phyloP scores from a whole-genome alignment of 2,797 vertebrate genomes.

The Erethizon dorsatum region DNA sequence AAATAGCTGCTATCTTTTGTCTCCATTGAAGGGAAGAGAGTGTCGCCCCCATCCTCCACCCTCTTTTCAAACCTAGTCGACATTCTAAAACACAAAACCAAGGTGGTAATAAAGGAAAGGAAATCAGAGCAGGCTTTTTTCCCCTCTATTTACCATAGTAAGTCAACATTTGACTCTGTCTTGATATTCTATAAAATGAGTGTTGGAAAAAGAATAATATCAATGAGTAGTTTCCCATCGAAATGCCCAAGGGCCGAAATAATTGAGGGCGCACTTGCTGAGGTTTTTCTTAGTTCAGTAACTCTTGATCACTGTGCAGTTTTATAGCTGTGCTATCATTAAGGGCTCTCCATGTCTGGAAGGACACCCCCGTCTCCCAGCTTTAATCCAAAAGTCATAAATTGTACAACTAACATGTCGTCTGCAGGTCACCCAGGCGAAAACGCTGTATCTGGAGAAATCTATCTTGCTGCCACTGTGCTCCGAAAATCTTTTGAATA shows the following conservation, averaged over 20 bases:
- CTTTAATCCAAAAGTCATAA: slow-evolving; percentile 86
- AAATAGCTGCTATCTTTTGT: slow-evolving; percentile 80
- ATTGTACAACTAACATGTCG: slow-evolving; percentile 80
- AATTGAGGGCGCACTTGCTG: slow-evolving; percentile 84
- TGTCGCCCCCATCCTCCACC: slow-evolving; percentile 45
- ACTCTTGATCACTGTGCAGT: slow-evolving; percentile 83
- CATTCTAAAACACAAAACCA: slow-evolving; percentile 84
- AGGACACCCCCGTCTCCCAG: slow-evolving; percentile 71
- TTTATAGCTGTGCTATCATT: slow-evolving; percentile 82
- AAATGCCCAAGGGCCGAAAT: slow-evolving; percentile 83
- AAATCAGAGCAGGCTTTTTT: slow-evolving; percentile 81
- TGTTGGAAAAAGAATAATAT: slow-evolving; percentile 84
- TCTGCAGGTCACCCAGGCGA: slow-evolving; percentile 77
- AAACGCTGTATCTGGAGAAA: slow-evolving; percentile 74
- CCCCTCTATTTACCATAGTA: slow-evolving; percentile 83
- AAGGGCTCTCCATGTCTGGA: slow-evolving; percentile 80
- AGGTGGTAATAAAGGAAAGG: slow-evolving; percentile 82
- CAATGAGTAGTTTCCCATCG: slow-evolving; percentile 78
- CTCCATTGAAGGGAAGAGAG: slow-evolving; percentile 79
- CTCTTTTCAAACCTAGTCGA: slow-evolving; percentile 79
- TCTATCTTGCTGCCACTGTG: slow-evolving; percentile 81
- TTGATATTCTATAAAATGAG: slow-evolving; percentile 83
- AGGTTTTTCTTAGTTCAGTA: slow-evolving; percentile 86
- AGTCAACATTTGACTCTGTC: slow-evolving; percentile 84
- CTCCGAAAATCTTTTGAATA: slow-evolving; percentile 81